phyloP scores from a whole-genome alignment of 1,140 invertebrate species.

The Cryptotermes secundus region DNA sequence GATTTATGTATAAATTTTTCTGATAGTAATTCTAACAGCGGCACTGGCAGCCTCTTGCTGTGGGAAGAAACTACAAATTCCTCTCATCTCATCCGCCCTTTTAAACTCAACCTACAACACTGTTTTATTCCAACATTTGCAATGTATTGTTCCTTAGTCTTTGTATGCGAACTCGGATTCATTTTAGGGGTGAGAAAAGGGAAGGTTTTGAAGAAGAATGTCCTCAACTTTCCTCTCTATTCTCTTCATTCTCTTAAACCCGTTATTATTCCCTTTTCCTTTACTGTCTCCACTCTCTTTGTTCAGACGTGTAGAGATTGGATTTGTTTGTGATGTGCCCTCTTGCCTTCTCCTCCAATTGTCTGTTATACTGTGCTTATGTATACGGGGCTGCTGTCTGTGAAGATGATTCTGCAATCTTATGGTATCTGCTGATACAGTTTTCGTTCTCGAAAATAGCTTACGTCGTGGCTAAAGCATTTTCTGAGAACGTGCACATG shows the following conservation, averaged over 20 bases:
- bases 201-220: background rate
- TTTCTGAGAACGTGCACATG: background rate
- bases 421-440: background rate
- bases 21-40: background rate
- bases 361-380: too few relatives aligned
- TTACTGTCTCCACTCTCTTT: background rate
- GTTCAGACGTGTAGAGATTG: background rate
- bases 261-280: constrained; percentile 1
- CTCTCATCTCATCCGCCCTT: background rate
- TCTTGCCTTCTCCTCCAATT: background rate
- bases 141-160: background rate
- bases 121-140: background rate
- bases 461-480: background rate
- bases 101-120: background rate
- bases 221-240: constrained; percentile 3
- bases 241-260: background rate
- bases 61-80: background rate
- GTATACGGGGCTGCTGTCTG: background rate
- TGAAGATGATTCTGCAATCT: background rate
- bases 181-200: background rate
- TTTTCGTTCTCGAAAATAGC: background rate
- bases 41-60: background rate
- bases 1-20: background rate
- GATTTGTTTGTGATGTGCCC: background rate
- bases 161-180: background rate